Evolutionary conservation across 1,140 invertebrate species (phyloP).

Genomic region (Sitophilus oryzae): DNA sequence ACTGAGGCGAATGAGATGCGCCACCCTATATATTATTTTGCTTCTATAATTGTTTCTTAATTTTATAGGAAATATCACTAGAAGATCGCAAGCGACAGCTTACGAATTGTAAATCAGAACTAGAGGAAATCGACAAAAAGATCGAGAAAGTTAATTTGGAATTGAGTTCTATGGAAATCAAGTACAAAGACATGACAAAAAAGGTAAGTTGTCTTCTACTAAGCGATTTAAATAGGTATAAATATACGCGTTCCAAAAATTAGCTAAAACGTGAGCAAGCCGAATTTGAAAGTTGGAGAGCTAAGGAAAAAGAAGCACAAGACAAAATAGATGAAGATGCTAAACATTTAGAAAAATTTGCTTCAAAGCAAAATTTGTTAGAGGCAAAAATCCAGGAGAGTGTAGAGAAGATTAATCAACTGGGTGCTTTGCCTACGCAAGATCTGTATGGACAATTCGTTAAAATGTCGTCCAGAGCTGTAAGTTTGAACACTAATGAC

Average conservation of each 20-base stretch:
- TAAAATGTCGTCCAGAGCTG: constrained; percentile 79
- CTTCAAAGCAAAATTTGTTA: constrained; percentile 90
- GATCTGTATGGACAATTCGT: constrained; percentile 91
- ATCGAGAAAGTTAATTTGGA: constrained; percentile 77
- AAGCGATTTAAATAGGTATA: too few relatives aligned
- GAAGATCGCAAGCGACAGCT: constrained; percentile 86
- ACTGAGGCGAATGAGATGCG: too few relatives aligned
- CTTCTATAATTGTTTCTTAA: too few relatives aligned
- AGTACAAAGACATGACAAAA: constrained; percentile 72
- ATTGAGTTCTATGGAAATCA: constrained; percentile 72
- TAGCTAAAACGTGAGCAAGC: constrained; percentile 57
- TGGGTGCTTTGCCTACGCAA: constrained; percentile 84
- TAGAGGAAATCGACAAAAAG: constrained; percentile 71
- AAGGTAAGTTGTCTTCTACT: constrained; percentile 57
- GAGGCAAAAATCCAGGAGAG: constrained; percentile 94
- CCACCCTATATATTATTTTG: too few relatives aligned
- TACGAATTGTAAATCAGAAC: constrained; percentile 73
- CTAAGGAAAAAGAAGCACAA: constrained; percentile 89
- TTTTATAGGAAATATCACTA: constrained; percentile 85
- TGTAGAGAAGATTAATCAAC: constrained; percentile 88
- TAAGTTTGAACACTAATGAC: too few relatives aligned
- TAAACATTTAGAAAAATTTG: constrained; percentile 94
- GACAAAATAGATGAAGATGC: constrained; percentile 95
- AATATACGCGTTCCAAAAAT: too few relatives aligned
- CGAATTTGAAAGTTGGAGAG: constrained; percentile 76